These are phyloP conservation scores for Aphelinus certus DNA, from an alignment of 1,140 invertebrate species.

Conservation along the genomic window DNA sequence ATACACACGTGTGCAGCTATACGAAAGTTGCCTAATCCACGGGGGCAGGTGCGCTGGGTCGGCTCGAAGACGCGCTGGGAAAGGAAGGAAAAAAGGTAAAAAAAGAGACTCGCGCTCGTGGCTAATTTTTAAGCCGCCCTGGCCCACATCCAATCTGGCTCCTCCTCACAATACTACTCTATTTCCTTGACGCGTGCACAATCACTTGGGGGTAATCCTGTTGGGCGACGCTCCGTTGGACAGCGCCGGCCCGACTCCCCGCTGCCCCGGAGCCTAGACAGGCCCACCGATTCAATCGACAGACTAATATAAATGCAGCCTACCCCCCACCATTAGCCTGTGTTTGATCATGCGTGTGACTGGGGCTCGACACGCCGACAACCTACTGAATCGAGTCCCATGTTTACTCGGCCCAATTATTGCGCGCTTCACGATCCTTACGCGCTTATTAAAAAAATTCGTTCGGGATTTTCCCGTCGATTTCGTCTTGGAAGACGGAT, in stretches of 20 bases:
- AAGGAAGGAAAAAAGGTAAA: slow-evolving; percentile 34
- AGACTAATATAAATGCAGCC: no score
- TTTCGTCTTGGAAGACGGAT: no score
- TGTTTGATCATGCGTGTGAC: no score
- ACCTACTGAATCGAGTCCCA: no score
- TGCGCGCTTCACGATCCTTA: no score
- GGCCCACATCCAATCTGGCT: slow-evolving; percentile 50
- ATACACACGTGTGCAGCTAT: neutral
- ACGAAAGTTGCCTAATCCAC: slow-evolving; percentile 32
- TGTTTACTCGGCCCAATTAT: no score
- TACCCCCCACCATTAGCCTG: no score
- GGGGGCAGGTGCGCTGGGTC: slow-evolving; percentile 43
- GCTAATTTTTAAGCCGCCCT: slow-evolving; percentile 52
- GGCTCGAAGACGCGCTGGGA: neutral
- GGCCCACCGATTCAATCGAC: no score
- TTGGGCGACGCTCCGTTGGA: slow-evolving; percentile 58
- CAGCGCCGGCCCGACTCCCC: slow-evolving; percentile 46
- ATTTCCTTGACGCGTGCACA: slow-evolving; percentile 64
- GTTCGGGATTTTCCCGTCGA: no score
- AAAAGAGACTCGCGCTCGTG: slow-evolving; percentile 50
- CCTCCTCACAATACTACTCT: slow-evolving; percentile 56
- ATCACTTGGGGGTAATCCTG: slow-evolving; percentile 61
- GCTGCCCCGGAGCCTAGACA: slow-evolving; percentile 36
- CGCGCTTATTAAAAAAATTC: no score
- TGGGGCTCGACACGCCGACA: no score